Evolutionary conservation across 2,113 vertebrate genomes (phyloP), one percentile per base, ranked within the genome.

Genomic region (Spheniscus mendiculus): DNA sequence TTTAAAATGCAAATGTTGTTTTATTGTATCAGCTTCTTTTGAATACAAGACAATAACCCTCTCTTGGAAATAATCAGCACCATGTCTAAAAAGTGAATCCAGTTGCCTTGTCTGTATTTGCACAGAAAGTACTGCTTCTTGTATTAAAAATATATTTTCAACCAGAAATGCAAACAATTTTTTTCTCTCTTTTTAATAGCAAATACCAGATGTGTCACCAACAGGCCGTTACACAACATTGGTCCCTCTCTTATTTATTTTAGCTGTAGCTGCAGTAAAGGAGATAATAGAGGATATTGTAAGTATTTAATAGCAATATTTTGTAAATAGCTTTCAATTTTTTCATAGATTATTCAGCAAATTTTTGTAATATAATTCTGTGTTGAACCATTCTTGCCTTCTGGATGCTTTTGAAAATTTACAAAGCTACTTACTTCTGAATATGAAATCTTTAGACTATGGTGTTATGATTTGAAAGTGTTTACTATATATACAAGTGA

Each of bases 231-330:
- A 99, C 86, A 99, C 99, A 81, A 99, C 99, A 1, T 96, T 99
- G 98, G 99, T 99, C 91, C 99, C 99, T 55, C 98, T 99, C 55
- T 98, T 99, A 73, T 99, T 99, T 98, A 99, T 99, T 97, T 98
- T 99, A 96, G 98, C 99, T 95, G 99, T 99, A 90, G 99, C 99
- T 92, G 99, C 99, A 27, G 96, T 99, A 82, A 99, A 99, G 97
- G 99, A 99, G 97, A 97, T 99, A 96, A 99, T 99, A 98, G 99
- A 99, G 91, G 99, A 99, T 97, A 98, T 99, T 98, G 99, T 99
- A 98, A 99, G 99, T 98, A 97, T 91, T 90, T 90, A 17, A 32
- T 34, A 73, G 40, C 55, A 84, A 52, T 72, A 55, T 89, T 93
- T 94, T 80, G 5, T 47, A 81, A 77, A 76, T 84, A 83, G 5